Evolutionary conservation across 2,888 invertebrate genomes (phyloP), one percentile per base, ranked within the genome.

Genomic region (Idaea dimidiata): DNA sequence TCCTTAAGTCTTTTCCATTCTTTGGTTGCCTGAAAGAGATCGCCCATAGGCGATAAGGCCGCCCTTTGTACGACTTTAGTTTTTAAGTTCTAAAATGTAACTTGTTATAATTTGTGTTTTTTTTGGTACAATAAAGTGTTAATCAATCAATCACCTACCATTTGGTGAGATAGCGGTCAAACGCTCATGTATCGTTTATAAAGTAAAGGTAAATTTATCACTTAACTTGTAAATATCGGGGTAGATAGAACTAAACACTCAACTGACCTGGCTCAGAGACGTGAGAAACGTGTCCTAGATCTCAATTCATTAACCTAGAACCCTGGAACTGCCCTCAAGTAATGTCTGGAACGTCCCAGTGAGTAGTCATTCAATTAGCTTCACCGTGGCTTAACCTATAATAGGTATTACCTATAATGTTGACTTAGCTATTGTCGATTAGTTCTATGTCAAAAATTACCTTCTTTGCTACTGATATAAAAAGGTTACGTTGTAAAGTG

Each of bases 281-380:
- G 67, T 62, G 67, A 17, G 58, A 57, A 32, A 64, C 58, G 59
- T 65, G 67, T 60, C 62, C 64, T 60, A 63, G 62, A 61, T 67
- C 32, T 58, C 54, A 24, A 17, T 17, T 59, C 57, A 58, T 65
- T 64, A 59, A 64, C 54, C 61, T 63, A 33, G 17, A 56, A 56
- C 16, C 17, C 54, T 56, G 56, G 56, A 4, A 18, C 56, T 43
- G 14, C 43, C 43, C 43, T 43, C 43, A 43, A 7, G 43, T 43
- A 43, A 43, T 43, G 43, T 43, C 43, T 43, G 43, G 43, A 43
- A 10, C 43, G 43, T 43, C 10, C 43, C 43, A 43, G 43, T 10
- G 43, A 43, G 43, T 10, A 43, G 43, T 43, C 43, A 43, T 43
- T 43, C 43, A 43, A 43, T 43, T 43, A 43, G 43, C 43, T 43